Evolutionary conservation across 92 coral and sea anemone genomes (phyloP).

Genomic region (Phenganax subtilis): DNA sequence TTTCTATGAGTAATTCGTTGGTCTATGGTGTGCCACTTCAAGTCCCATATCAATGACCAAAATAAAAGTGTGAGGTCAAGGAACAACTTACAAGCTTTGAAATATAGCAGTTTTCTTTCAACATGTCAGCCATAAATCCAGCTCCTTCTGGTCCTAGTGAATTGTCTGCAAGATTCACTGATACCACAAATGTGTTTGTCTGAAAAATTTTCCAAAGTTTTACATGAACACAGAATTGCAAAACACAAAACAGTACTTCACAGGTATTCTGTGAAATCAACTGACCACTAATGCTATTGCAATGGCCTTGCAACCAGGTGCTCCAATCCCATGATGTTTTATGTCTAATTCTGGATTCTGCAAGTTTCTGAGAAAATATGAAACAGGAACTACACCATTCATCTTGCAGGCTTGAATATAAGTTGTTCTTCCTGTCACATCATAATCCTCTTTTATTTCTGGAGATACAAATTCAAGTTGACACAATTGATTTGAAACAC

Average conservation of each 20-base stretch:
- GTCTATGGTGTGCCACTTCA: background rate
- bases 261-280: background rate
- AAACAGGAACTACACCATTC: conserved; percentile 85
- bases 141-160: conserved; percentile 94
- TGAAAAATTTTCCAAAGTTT: background rate
- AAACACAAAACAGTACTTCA: background rate
- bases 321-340: conserved; percentile 95
- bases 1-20: background rate
- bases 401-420: conserved; percentile 88
- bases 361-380: conserved; percentile 85
- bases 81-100: conserved; percentile 69
- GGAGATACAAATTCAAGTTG: background rate
- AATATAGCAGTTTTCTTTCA: conserved; percentile 93
- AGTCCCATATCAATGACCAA: background rate
- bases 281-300: conserved; percentile 92
- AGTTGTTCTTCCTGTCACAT: conserved; percentile 87
- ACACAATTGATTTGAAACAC: background rate
- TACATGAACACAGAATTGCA: background rate
- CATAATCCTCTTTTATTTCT: conserved; percentile 98
- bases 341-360: conserved; percentile 77
- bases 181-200: conserved; percentile 87
- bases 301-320: conserved; percentile 89
- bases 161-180: conserved; percentile 81
- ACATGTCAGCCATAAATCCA: conserved; percentile 89
- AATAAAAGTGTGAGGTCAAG: background rate